These are phyloP conservation scores for Drosophila austrosaltans DNA, from an alignment of 2,888 invertebrate species.

Conservation along the genomic window DNA sequence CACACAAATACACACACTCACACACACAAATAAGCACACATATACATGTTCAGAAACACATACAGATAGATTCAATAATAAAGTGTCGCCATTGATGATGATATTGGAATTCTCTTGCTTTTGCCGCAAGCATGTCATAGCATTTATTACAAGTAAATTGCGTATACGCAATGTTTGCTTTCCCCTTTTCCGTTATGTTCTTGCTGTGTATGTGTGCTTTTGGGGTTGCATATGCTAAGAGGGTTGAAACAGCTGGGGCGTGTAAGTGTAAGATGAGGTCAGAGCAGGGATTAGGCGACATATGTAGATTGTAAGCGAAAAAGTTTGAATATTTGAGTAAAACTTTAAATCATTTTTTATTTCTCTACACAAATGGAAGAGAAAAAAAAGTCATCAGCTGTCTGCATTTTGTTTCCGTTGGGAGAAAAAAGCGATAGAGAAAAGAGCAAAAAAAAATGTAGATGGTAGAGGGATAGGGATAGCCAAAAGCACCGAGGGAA, in stretches of 20 bases:
- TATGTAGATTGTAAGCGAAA: constrained; percentile 9
- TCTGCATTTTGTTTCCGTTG: neutral
- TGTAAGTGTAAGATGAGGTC: constrained; percentile 47
- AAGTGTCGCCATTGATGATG: constrained; percentile 54
- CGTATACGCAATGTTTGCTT: constrained; percentile 60
- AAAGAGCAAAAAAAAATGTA: neutral
- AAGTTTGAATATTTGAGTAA: constrained; percentile 7
- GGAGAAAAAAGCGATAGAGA: neutral
- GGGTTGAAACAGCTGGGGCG: constrained; percentile 43
- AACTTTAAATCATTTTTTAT: constrained; percentile 11
- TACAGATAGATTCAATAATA: constrained; percentile 66
- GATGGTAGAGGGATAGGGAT: neutral
- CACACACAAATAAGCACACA: neutral
- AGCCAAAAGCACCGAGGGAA: constrained; percentile 42
- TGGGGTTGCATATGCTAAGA: constrained; percentile 9
- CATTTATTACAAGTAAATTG: constrained; percentile 69
- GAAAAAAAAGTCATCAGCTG: constrained; percentile 3
- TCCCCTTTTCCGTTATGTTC: constrained; percentile 15
- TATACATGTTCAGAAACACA: neutral
- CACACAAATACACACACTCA: neutral
- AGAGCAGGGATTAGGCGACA: constrained; percentile 22
- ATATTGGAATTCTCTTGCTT: constrained; percentile 11
- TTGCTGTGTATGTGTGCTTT: constrained; percentile 15
- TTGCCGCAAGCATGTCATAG: constrained; percentile 66
- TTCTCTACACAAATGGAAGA: neutral